These are phyloP conservation scores for Ciconia maguari DNA, from an alignment of 2,113 vertebrate species.

Conservation along the genomic window DNA sequence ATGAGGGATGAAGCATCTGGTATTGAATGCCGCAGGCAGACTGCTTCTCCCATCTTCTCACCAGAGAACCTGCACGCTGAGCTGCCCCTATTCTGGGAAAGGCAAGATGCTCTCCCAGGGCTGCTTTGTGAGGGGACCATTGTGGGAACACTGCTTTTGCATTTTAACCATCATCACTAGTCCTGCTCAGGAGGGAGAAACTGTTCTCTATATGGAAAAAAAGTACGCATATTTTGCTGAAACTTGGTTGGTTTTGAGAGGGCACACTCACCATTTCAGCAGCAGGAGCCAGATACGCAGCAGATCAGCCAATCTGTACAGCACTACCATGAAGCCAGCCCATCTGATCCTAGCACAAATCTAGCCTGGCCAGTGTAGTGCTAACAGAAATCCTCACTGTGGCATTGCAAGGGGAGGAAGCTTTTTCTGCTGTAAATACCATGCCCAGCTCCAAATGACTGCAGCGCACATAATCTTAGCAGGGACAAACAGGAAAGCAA, in stretches of 20 bases:
- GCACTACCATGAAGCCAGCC: background rate
- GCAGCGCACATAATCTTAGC: background rate
- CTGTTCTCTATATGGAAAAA: background rate
- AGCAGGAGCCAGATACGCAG: background rate
- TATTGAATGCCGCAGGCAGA: background rate
- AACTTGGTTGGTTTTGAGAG: background rate
- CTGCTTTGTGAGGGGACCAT: background rate
- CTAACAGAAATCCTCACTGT: background rate
- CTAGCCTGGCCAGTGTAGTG: background rate
- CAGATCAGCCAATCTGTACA: background rate
- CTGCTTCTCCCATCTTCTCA: background rate
- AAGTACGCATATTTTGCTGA: background rate
- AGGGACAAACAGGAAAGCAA: background rate
- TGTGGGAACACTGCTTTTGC: background rate
- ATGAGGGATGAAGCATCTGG: background rate
- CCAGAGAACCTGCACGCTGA: background rate
- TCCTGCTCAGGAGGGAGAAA: background rate
- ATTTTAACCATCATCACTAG: background rate
- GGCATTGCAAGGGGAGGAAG: background rate
- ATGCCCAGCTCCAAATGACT: background rate
- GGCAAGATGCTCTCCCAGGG: background rate
- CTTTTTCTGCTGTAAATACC: background rate
- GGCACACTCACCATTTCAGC: background rate
- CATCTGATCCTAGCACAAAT: background rate
- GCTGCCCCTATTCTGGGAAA: background rate